Percentiles rank a stretch among this genome's conserved stretches.
Evolutionary conservation across 1,140 invertebrate genomes (phyloP).

Genomic region (Heliothis virescens): DNA sequence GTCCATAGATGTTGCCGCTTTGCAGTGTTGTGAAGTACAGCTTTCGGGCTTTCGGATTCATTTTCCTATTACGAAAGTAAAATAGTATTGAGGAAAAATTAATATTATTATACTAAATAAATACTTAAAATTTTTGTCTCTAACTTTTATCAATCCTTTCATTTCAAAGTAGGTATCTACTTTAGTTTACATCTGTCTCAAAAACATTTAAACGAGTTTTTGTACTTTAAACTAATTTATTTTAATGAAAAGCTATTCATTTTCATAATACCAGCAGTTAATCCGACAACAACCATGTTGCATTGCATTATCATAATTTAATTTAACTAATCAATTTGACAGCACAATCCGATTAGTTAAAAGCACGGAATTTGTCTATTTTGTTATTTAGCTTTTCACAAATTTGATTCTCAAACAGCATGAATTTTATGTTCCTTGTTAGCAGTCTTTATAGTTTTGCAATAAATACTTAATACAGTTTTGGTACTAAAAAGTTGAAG

Average conservation of each 20-base stretch:
- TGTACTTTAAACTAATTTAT: neutral
- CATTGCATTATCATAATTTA: conserved; percentile 41
- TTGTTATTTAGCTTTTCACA: neutral
- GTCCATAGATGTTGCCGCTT: conserved; percentile 60
- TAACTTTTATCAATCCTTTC: conserved; percentile 3
- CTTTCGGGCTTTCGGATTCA: conserved; percentile 53
- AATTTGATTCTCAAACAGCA: too few relatives aligned
- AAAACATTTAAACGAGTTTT: too few relatives aligned
- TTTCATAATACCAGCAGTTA: conserved; percentile 28
- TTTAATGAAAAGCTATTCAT: conserved; percentile 29
- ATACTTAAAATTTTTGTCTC: conserved; percentile 13
- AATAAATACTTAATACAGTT: too few relatives aligned
- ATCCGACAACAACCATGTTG: conserved; percentile 32
- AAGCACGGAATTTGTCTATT: neutral
- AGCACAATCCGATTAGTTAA: neutral
- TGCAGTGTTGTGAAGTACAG: conserved; percentile 49
- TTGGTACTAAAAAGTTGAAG: too few relatives aligned
- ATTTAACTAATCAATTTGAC: conserved; percentile 43
- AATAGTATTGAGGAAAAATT: conserved; percentile 29
- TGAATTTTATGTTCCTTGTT: too few relatives aligned
- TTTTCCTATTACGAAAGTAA: conserved; percentile 21
- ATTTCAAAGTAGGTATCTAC: too few relatives aligned
- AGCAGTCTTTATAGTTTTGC: too few relatives aligned
- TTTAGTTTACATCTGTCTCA: too few relatives aligned
- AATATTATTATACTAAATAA: too few relatives aligned